These are phyloP conservation scores for Scaptomyza graminum DNA, from an alignment of 1,140 invertebrate species.

Conservation along the genomic window DNA sequence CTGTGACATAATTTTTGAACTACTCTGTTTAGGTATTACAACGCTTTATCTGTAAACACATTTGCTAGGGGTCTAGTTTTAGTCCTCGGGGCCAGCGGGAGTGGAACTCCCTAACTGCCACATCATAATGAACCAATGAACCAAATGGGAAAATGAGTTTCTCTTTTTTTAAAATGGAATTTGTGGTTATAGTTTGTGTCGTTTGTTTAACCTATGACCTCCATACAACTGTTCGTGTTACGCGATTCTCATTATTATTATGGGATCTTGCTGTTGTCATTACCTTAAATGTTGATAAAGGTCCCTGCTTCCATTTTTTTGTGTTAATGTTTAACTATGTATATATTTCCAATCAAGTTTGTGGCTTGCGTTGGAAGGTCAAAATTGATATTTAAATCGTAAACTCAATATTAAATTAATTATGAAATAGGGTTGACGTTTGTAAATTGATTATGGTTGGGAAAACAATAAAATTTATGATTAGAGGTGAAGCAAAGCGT, in stretches of 20 bases:
- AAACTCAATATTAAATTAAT: constrained; percentile 54
- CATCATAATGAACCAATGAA: constrained; percentile 60
- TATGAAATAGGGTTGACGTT: constrained; percentile 30
- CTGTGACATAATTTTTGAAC: constrained; percentile 51
- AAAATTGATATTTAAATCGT: constrained; percentile 47
- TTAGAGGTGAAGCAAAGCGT: too few species aligned
- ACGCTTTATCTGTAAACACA: constrained; percentile 39
- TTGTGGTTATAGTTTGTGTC: constrained; percentile 54
- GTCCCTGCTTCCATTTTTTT: constrained; percentile 10
- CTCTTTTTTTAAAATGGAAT: constrained; percentile 52
- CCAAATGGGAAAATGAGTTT: constrained; percentile 16
- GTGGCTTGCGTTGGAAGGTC: constrained; percentile 1
- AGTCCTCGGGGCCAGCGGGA: background rate
- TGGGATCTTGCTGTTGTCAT: constrained; percentile 47
- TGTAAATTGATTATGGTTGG: background rate
- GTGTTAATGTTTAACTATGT: constrained; percentile 2
- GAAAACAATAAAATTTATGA: too few species aligned
- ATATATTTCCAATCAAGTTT: constrained; percentile 44
- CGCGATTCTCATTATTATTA: constrained; percentile 52
- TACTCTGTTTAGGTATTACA: constrained; percentile 11
- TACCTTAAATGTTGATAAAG: constrained; percentile 53
- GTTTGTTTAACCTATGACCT: constrained; percentile 58
- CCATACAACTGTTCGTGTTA: constrained; percentile 27
- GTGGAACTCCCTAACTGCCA: constrained; percentile 29
- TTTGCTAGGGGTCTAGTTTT: constrained; percentile 28